Percentiles rank a stretch among this genome's conserved stretches.
These are phyloP conservation scores for Chroicocephalus ridibundus DNA, from an alignment of 2,113 vertebrate species.

Conservation along the genomic window DNA sequence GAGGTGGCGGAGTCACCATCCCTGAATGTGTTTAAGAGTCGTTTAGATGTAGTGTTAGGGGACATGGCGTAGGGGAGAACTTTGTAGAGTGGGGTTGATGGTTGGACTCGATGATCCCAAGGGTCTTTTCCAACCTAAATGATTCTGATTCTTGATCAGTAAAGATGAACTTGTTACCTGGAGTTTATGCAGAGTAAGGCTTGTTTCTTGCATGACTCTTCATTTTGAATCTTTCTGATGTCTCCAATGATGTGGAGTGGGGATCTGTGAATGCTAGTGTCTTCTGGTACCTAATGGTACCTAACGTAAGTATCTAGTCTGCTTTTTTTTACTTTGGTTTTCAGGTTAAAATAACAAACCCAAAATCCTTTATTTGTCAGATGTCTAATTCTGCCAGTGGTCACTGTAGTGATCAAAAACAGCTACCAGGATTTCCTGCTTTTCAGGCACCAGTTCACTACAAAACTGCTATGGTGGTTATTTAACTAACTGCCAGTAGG, in stretches of 20 bases:
- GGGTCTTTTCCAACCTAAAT: too few relatives aligned
- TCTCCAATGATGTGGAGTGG: background rate
- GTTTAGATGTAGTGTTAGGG: too few relatives aligned
- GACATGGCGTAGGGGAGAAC: too few relatives aligned
- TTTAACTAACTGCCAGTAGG: background rate
- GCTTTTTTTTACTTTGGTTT: background rate
- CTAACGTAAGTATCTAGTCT: background rate
- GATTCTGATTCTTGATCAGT: background rate
- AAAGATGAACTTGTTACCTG: background rate
- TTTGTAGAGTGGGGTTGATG: too few relatives aligned
- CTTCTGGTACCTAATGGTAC: background rate
- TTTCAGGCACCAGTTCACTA: background rate
- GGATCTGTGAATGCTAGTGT: rapidly evolving
- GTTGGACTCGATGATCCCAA: too few relatives aligned
- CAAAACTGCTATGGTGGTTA: background rate
- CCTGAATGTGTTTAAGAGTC: too few relatives aligned
- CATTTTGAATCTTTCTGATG: background rate
- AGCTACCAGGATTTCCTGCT: background rate
- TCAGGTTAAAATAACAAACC: background rate
- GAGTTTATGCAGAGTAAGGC: background rate
- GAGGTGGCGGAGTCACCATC: too few relatives aligned
- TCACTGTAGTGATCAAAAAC: background rate
- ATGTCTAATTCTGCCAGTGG: background rate
- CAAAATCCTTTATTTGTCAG: background rate
- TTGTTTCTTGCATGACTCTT: background rate